A percentile compares a stretch with the other conserved stretches of the same genome.
phyloP scores from a whole-genome alignment of 2,113 vertebrate genomes.

The Otocyon megalotis region DNA sequence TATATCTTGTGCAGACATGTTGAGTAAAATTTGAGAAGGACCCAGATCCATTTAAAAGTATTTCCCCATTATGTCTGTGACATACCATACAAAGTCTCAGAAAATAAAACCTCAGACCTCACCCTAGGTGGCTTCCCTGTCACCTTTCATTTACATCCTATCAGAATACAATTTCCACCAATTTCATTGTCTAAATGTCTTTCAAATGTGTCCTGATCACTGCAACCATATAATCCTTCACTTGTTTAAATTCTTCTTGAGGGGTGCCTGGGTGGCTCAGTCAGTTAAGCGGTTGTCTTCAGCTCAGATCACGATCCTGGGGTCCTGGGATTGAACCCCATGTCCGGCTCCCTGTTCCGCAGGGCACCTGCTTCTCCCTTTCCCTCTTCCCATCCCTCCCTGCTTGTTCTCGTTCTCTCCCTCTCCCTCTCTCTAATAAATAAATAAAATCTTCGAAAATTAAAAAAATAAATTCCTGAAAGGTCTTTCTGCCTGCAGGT shows the following conservation, averaged over 20 bases:
- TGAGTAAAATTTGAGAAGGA: constrained; percentile 37
- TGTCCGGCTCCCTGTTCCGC: too few species aligned
- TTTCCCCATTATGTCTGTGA: background rate
- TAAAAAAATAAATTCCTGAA: background rate
- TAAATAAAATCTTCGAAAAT: too few species aligned
- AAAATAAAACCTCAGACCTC: background rate
- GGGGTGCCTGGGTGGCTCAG: too few species aligned
- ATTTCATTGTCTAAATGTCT: background rate
- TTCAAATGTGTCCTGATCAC: background rate
- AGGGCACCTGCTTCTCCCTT: too few species aligned
- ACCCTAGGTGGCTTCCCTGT: background rate
- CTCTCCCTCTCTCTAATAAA: too few species aligned
- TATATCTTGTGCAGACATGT: background rate
- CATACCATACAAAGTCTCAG: background rate
- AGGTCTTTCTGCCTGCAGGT: background rate
- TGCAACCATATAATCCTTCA: background rate
- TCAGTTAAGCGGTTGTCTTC: too few species aligned
- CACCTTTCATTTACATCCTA: background rate
- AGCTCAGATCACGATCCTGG: too few species aligned
- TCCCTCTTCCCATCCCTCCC: too few species aligned
- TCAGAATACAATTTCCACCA: background rate
- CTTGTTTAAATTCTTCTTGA: background rate
- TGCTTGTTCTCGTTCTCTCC: too few species aligned
- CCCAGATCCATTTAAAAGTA: background rate
- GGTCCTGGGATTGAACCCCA: too few species aligned